Conservation (phyloP, 1,140 invertebrate genomes). For the Trissolcus basalis region DNA sequence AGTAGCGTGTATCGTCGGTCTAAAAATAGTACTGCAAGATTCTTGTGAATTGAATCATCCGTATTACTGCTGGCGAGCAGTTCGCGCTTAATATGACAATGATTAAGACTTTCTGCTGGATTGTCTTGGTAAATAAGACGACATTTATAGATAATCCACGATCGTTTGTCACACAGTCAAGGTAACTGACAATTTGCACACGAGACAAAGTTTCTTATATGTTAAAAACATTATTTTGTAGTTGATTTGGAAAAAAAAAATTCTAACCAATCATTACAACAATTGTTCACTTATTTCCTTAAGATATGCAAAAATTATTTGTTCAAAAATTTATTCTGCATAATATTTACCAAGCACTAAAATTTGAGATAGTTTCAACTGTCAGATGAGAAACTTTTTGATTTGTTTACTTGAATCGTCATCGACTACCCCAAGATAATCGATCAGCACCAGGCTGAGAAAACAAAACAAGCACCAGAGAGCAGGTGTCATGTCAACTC, state of each 20-base stretch:
- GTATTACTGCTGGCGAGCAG: not conserved
- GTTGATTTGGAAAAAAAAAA: not conserved
- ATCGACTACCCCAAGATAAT: not conserved
- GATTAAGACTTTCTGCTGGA: not conserved
- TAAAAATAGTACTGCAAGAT: not conserved
- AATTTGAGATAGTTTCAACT: not conserved
- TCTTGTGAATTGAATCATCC: not conserved
- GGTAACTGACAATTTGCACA: not conserved
- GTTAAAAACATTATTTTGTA: not conserved
- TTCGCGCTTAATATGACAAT: slow-evolving; percentile 13
- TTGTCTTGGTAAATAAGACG: slow-evolving; percentile 3
- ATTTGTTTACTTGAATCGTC: not conserved
- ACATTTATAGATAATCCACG: slow-evolving; percentile 3
- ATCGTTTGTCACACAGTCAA: not conserved
- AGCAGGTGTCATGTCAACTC: not conserved
- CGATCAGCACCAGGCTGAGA: not conserved
- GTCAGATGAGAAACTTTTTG: not conserved
- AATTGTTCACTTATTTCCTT: no score
- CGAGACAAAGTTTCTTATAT: not conserved
- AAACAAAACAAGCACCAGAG: not conserved
- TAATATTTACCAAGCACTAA: not conserved
- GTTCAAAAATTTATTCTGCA: no score
- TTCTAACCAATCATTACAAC: no score
- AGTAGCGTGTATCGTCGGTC: no score
- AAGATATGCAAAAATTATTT: no score